Evolutionary conservation across 2,888 invertebrate species (phyloP).

Genomic region (Hymenopus coronatus): DNA sequence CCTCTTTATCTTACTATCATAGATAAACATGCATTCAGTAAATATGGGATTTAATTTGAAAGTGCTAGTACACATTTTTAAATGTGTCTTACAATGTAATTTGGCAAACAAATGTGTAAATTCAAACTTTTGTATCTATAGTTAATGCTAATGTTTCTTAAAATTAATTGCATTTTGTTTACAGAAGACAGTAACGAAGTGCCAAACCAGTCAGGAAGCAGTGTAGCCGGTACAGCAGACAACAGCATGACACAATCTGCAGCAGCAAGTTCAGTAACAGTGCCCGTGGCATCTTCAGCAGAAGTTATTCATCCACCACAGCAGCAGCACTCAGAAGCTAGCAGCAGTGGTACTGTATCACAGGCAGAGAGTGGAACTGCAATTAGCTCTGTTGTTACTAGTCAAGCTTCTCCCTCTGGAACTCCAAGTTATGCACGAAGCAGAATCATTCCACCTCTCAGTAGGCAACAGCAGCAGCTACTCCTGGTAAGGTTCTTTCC

Average conservation of each 20-base stretch:
- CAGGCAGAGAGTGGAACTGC: constrained; percentile 6
- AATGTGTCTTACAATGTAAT: no score
- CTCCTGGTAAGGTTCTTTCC: constrained; percentile 43
- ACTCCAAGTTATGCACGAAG: constrained; percentile 39
- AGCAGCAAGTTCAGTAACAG: constrained; percentile 27
- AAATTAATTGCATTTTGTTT: neutral
- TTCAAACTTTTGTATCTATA: no score
- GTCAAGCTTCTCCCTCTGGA: constrained; percentile 43
- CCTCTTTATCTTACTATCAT: no score
- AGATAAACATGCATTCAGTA: no score
- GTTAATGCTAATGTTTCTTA: neutral
- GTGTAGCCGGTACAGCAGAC: constrained; percentile 26
- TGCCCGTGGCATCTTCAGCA: constrained; percentile 19
- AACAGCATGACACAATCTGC: constrained; percentile 36
- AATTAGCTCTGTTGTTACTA: constrained; percentile 45
- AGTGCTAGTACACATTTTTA: no score
- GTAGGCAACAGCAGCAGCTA: constrained; percentile 51
- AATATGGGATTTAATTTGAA: no score
- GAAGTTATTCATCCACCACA: constrained; percentile 27
- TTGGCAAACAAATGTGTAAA: no score
- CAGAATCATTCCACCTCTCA: constrained; percentile 49
- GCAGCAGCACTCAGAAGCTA: constrained; percentile 32
- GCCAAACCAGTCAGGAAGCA: constrained; percentile 55
- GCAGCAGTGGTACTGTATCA: constrained; percentile 18
- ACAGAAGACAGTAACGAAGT: constrained; percentile 62